These are phyloP conservation scores for Hydropsyche tenuis DNA, from an alignment of 1,140 invertebrate genomes.

Conservation along the genomic window DNA sequence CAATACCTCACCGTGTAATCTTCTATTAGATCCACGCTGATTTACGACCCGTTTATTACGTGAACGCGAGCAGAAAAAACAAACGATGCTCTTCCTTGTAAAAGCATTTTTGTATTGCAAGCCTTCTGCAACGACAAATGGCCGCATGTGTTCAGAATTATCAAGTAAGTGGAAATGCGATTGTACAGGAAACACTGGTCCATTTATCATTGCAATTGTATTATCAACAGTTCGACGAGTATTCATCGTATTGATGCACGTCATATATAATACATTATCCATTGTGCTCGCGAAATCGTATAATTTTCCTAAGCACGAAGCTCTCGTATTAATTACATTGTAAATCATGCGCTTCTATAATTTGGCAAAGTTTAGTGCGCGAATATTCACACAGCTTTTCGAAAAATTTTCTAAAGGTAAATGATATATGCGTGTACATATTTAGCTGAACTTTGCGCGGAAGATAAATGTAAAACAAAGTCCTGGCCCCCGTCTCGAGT, in stretches of 20 bases:
- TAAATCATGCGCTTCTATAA: neutral
- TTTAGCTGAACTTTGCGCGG: conserved; percentile 7
- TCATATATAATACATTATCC: too few species aligned
- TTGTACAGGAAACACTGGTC: neutral
- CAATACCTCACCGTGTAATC: neutral
- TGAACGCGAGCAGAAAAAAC: neutral
- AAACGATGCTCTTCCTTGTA: neutral
- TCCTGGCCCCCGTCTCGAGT: neutral
- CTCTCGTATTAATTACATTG: too few species aligned
- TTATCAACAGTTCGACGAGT: too few species aligned
- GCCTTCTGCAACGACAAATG: neutral
- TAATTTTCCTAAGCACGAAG: too few species aligned
- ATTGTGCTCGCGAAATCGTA: too few species aligned
- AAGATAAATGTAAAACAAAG: conserved; percentile 21
- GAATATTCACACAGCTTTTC: neutral
- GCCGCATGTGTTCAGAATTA: neutral
- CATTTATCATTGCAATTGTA: neutral
- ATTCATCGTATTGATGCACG: too few species aligned
- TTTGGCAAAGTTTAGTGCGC: neutral
- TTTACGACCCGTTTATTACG: neutral
- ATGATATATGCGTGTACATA: too few species aligned
- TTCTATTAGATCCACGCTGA: neutral
- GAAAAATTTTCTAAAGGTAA: too few species aligned
- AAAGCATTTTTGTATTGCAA: neutral
- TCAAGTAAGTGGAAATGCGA: neutral